Evolutionary conservation across 2,888 invertebrate genomes (phyloP), one percentile per base, ranked within the genome.

Genomic region (Pseudococcus viburni): DNA sequence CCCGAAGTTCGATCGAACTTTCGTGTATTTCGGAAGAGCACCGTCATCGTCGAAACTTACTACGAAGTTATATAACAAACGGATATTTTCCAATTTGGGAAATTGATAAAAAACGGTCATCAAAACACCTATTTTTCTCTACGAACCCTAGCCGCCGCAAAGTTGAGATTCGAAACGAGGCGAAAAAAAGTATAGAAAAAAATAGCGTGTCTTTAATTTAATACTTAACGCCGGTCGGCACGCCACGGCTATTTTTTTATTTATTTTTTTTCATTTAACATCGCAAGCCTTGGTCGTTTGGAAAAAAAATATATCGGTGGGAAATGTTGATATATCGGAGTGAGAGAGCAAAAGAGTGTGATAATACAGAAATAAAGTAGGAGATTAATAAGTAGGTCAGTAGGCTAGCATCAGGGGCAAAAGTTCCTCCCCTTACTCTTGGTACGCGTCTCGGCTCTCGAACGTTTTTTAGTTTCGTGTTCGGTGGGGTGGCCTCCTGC

Each of bases 351-450:
- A 88, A 83, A 83, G 80, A 88, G 80, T 83, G 77, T 83, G 83
- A 88, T 88, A 88, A 88, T 88, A 88, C 88, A 88, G 88, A 88
- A 88, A 88, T 80, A 88, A 88, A 88, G 88, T 88, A 80, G 80
- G 88, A 88, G 88, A 88, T 88, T 88, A 88, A 88, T 88, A 88
- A 88, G 83, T 88, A 88, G 88, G 88, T 88, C 83, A 88, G 88
- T 88, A 88, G 88, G 88, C 88, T 88, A 88, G 88, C 83, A 88
- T 88, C 88, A 88, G 88, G 88, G 88, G 88, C 88, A 88, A 80
- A 88, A 88, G 88, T 83, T 77, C 39, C 83, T 88, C 88, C 88
- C 85, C 42, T 85, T 85, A 17, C 55, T 55, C 59, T 59, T 17
- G 59, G 85, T 83, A 83, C 55, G 73, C 83, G 88, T 55, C 83